Base-by-base conservation (phyloP, 1,140 invertebrate genomes). In the Drosophila sp. region DNA sequence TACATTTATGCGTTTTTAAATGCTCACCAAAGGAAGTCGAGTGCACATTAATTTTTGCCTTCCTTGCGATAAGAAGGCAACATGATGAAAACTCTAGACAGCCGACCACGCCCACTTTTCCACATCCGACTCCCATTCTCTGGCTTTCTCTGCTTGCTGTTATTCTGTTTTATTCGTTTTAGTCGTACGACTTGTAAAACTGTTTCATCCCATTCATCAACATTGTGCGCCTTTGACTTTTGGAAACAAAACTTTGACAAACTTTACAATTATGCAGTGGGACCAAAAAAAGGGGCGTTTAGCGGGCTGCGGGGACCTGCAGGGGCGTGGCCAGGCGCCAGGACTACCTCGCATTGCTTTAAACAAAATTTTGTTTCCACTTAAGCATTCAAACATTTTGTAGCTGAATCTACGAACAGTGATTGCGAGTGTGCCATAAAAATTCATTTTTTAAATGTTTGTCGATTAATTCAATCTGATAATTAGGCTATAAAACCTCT, bases 1-100 rank as follows among this genome's bases (percentile, higher is more conserved):
- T 76, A 79, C 82, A 87, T 89, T 89, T 87, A 87, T 87, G 82
- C 72, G 83, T 89, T 87, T 83, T 87, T 87, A 87, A 87, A 87
- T 79, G 82, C 76, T 75, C 54, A 61, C 9, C 45, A 58, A 40
- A 53, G 64, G 71, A 69, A 69, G 65, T 32, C 45, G 51, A 73
- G 57, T 50, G 66, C 58, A 63, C 65, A 70, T 74, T 70, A 70
- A 74, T 74, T 70, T 70, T 48, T 65, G 71, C 43, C 62, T 66
- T 66, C 69, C 53, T 13, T 13, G 71, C 65, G 64, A 69, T 73
- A 70, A 74, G 72, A 43, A 40, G 43, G 51, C 41, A 70, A 63
- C 51, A 57, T 74, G 57, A 63, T 63, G 72, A 70, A 70, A 74
- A 62, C 66, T 57, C 27, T 57, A 43, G 43, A 40, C 58, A 50